Conservation (phyloP, 2,113 vertebrate species). For the Sorex araneus region DNA sequence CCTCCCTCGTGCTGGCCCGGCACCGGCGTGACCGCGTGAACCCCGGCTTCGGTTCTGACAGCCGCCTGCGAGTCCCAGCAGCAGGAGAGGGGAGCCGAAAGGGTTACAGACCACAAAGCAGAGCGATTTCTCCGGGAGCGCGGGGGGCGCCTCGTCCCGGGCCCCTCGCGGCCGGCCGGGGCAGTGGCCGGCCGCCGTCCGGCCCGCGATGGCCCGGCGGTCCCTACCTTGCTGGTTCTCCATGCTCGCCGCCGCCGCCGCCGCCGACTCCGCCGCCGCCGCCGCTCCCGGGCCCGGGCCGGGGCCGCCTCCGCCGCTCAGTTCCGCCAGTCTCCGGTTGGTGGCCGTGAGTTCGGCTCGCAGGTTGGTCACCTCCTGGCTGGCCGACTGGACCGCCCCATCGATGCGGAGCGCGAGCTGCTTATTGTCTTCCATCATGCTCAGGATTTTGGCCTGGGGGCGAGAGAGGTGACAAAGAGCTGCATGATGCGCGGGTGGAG, state of each 20-base stretch:
- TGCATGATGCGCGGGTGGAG: constrained; percentile 90
- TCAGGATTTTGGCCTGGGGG: constrained; percentile 95
- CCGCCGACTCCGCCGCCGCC: constrained; percentile 11
- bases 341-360: constrained; percentile 95
- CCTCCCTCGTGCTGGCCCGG: neutral
- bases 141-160: neutral
- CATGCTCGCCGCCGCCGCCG: constrained; percentile 83
- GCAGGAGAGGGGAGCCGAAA: neutral
- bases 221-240: constrained; percentile 92
- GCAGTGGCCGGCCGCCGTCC: neutral
- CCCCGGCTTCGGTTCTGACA: constrained; percentile 56
- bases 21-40: constrained; percentile 46
- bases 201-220: too few relatives aligned
- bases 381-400: constrained; percentile 95
- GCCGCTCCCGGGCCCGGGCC: constrained; percentile 73
- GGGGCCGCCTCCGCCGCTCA: constrained; percentile 88
- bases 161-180: neutral
- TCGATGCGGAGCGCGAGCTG: constrained; percentile 95
- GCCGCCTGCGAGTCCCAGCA: constrained; percentile 58
- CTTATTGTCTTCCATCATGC: constrained; percentile 98
- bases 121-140: neutral
- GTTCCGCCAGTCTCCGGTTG: constrained; percentile 94
- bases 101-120: constrained; percentile 20
- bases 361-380: constrained; percentile 95
- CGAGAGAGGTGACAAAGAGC: constrained; percentile 92